Conservation (phyloP, 2,113 vertebrate genomes). For the Emydocephalus ijimae region DNA sequence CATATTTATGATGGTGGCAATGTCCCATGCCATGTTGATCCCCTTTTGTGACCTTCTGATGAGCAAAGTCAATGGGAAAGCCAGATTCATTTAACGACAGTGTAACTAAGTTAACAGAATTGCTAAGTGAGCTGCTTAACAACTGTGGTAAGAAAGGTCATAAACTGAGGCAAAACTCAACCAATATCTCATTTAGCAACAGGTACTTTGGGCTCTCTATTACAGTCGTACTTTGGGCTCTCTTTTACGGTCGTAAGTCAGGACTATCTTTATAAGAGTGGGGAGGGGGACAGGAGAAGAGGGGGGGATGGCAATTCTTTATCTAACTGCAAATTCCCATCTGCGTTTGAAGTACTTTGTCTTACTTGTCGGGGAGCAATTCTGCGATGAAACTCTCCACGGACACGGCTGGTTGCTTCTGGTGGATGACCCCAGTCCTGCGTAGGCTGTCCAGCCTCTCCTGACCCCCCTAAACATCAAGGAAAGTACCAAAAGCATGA, state of each 20-base stretch:
- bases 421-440: slow-evolving; percentile 83
- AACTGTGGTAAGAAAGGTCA: not conserved
- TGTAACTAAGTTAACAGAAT: not conserved
- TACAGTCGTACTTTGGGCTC: not conserved
- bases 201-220: not conserved
- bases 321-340: not conserved
- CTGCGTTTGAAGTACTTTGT: not conserved
- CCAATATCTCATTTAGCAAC: not conserved
- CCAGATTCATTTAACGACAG: not conserved
- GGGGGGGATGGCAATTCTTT: not conserved
- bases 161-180: not conserved
- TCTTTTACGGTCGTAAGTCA: not conserved
- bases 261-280: not conserved
- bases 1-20: not conserved
- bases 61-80: not conserved
- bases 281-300: no score
- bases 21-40: not conserved
- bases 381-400: slow-evolving; percentile 96
- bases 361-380: slow-evolving; percentile 94
- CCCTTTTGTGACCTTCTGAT: not conserved
- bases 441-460: slow-evolving; percentile 91
- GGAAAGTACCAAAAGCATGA: not conserved
- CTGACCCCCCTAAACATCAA: slow-evolving; percentile 85
- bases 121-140: not conserved
- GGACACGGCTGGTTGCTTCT: slow-evolving; percentile 92